Evolutionary conservation across 2,797 vertebrate species (phyloP).

Genomic region (Parambassis ranga): DNA sequence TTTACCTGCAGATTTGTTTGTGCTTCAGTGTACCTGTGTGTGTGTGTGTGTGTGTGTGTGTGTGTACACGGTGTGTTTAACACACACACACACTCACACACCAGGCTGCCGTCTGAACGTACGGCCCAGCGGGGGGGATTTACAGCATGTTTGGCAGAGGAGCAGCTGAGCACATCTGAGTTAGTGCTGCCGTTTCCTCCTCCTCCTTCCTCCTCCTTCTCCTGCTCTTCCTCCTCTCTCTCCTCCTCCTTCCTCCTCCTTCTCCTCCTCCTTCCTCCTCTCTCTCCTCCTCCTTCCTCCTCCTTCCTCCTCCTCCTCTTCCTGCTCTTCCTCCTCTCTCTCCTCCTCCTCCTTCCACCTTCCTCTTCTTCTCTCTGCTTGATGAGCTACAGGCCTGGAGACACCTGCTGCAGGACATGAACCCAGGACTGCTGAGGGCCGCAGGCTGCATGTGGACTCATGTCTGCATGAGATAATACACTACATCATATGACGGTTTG

Average conservation of each 20-base stretch:
- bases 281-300: no score
- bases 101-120: slow-evolving; percentile 40
- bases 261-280: no score
- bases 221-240: neutral
- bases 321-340: no score
- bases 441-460: no score
- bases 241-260: slow-evolving; percentile 30
- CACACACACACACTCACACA: slow-evolving; percentile 43
- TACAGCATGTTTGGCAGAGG: slow-evolving; percentile 17
- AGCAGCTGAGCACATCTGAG: slow-evolving; percentile 38
- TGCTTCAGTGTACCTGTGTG: neutral
- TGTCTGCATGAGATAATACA: no score
- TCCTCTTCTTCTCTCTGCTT: no score
- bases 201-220: slow-evolving; percentile 7
- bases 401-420: no score
- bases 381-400: no score
- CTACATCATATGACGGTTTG: no score
- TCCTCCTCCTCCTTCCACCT: no score
- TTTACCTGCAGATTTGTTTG: neutral
- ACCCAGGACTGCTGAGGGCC: no score
- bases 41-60: neutral
- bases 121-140: slow-evolving; percentile 11
- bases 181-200: slow-evolving; percentile 35
- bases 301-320: no score
- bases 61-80: neutral